Conservation (phyloP, 2,888 invertebrate species). For the Athetis lepigone region DNA sequence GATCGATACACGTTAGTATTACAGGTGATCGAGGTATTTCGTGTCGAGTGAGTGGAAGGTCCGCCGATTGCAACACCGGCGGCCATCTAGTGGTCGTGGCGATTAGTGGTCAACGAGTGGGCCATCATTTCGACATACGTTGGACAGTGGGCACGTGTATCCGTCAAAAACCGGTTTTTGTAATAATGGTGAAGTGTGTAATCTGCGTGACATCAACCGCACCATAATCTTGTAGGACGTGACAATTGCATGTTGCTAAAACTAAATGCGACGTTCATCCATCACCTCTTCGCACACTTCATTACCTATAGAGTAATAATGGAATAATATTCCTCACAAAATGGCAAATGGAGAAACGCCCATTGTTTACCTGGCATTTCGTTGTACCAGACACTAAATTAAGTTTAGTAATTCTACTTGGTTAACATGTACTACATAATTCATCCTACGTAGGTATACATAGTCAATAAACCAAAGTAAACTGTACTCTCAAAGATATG, state of each 20-base stretch:
- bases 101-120: slow-evolving; percentile 85
- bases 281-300: neutral
- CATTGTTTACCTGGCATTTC: slow-evolving; percentile 33
- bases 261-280: slow-evolving; percentile 6
- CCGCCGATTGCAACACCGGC: slow-evolving; percentile 83
- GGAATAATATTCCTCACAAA: slow-evolving; percentile 3
- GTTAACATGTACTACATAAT: slow-evolving; percentile 22
- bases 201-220: slow-evolving; percentile 66
- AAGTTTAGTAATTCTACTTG: slow-evolving; percentile 30
- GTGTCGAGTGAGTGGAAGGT: slow-evolving; percentile 86
- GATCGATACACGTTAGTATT: slow-evolving; percentile 77
- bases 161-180: slow-evolving; percentile 76
- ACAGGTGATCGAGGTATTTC: slow-evolving; percentile 79
- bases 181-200: slow-evolving; percentile 68
- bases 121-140: slow-evolving; percentile 87
- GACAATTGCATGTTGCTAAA: slow-evolving; percentile 13
- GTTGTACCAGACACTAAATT: slow-evolving; percentile 1
- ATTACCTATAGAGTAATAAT: neutral
- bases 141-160: slow-evolving; percentile 76
- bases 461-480: slow-evolving; percentile 58
- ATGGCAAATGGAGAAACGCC: slow-evolving; percentile 2
- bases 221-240: slow-evolving; percentile 54
- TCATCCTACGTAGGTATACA: slow-evolving; percentile 44
- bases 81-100: slow-evolving; percentile 86
- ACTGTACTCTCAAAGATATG: slow-evolving; percentile 43